These are phyloP conservation scores for Drosophila fulvimacula DNA, from an alignment of 2,888 invertebrate species.

Conservation along the genomic window DNA sequence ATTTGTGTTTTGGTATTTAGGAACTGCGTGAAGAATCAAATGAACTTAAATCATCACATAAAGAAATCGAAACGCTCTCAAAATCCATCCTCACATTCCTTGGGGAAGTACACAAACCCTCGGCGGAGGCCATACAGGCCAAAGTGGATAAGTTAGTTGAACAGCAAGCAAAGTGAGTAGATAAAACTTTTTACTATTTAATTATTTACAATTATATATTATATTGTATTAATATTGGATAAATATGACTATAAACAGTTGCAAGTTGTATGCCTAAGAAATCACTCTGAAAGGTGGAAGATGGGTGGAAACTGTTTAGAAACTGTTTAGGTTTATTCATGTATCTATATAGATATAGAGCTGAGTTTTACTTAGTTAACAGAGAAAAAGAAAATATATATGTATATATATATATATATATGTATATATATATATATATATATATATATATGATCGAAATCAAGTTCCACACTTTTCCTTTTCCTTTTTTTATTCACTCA, in stretches of 20 bases:
- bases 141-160: constrained; percentile 89
- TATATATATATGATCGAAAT: neutral
- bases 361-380: no score
- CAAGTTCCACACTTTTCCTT: constrained; percentile 25
- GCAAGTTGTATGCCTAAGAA: neutral
- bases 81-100: constrained; percentile 90
- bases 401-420: no score
- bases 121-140: constrained; percentile 89
- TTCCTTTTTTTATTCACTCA: neutral
- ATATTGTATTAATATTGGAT: neutral
- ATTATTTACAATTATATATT: neutral
- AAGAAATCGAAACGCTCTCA: constrained; percentile 89
- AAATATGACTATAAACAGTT: neutral
- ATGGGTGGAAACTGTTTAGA: neutral
- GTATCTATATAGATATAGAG: no score
- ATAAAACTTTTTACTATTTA: neutral
- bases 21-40: constrained; percentile 91
- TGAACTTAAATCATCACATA: constrained; percentile 88
- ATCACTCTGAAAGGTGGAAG: neutral
- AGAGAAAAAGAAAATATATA: no score
- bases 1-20: constrained; percentile 84
- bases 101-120: constrained; percentile 88
- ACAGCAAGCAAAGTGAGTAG: constrained; percentile 88
- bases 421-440: neutral
- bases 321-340: neutral